phyloP scores from a whole-genome alignment of 23 tunicate genomes.

The Ascidia mentula region DNA sequence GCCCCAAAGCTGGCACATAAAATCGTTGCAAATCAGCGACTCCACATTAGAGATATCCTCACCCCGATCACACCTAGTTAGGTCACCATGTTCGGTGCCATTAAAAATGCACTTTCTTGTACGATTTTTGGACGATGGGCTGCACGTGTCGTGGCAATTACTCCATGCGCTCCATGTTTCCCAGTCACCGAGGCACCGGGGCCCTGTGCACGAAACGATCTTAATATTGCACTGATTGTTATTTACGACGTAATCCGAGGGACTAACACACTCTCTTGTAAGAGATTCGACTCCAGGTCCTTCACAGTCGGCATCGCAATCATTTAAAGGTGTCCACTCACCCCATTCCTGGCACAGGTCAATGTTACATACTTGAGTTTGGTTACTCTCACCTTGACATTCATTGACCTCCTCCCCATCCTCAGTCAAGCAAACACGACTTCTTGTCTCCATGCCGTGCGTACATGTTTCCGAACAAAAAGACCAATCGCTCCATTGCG shows the following conservation, averaged over 20 bases:
- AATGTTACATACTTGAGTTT: constrained; percentile 1
- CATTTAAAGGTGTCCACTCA: neutral
- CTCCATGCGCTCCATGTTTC: constrained; percentile 29
- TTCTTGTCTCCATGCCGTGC: constrained; percentile 12
- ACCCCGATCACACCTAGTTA: neutral
- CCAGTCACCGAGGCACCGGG: constrained; percentile 33
- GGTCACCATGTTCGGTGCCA: neutral
- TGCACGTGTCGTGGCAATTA: constrained; percentile 7
- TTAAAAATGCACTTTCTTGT: constrained; percentile 20
- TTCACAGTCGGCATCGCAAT: constrained; percentile 26
- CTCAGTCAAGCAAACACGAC: constrained; percentile 13
- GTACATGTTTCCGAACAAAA: constrained; percentile 26
- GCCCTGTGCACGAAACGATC: constrained; percentile 7
- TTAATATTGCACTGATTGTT: neutral
- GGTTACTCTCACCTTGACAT: neutral
- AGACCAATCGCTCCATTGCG: constrained; percentile 14
- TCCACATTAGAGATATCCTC: constrained; percentile 3
- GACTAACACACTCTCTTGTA: constrained; percentile 7
- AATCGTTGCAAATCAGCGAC: constrained; percentile 1
- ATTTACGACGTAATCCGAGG: neutral
- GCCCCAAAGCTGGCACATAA: constrained; percentile 27
- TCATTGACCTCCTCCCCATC: constrained; percentile 18
- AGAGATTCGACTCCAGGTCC: neutral
- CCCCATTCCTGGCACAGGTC: constrained; percentile 28
- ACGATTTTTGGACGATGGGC: constrained; percentile 24